Evolutionary conservation across 2,888 invertebrate genomes (phyloP), one percentile per base, ranked within the genome.

Genomic region (Tuberolachnus salignus): DNA sequence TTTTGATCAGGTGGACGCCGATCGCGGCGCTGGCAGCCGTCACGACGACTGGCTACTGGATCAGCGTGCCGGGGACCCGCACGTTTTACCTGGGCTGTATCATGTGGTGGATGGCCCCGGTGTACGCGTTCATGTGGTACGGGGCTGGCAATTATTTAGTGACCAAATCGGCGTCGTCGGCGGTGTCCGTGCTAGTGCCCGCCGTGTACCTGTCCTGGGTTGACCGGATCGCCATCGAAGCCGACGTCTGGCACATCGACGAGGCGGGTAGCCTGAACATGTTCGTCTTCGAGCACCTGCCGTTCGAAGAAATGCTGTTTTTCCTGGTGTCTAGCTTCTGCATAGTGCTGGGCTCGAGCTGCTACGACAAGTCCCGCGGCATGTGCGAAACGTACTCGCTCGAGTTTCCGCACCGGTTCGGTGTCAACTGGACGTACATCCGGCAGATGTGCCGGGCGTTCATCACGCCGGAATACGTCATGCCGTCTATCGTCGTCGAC

Each of bases 1-100:
- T 16, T 21, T 42, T 64, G 53, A 74, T 74, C 21, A 53, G 73
- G n/a, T 74, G 73, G 73, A 21, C 64, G 42, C 73, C 73, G 1
- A 74, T 74, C 0, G 2, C n/a, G 21, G 1, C 42, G 13, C n/a
- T 74, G 23, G 4, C 16, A 11, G 11, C 21, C 4, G 10, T 13
- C 1, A 53, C 63, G 21, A 13, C n/a, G 13, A n/a, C 64, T 1
- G 73, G 73, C 3, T 74, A 44, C 13, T 14, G 1, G 10, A 21
- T 74, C 1, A 3, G n/a, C 1, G 16, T 74, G 0, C 73, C 51
- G 8, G 63, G 53, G 21, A 21, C 21, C n/a, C 0, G 2, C 0
- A 64, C 73, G 4, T 74, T 74, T 53, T 74, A 74, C 51, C 42
- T 74, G 9, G 73, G 73, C 1, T 64, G 63, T 16, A 44, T 64